Evolutionary conservation across 2,113 vertebrate species (phyloP).

Genomic region (Rhabdornis inornatus): DNA sequence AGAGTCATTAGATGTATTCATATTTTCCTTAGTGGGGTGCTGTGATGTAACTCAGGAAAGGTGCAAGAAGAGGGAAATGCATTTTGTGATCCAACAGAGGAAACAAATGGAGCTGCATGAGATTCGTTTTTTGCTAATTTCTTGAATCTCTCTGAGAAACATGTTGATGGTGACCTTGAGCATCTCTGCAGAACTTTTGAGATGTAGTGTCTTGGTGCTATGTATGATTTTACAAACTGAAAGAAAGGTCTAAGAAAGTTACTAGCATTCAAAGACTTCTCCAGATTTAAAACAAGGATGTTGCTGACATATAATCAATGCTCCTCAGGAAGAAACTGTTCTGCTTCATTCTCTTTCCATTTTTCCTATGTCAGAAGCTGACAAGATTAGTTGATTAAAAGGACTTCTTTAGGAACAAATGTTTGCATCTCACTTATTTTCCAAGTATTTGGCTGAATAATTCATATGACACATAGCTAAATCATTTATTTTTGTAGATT

Average conservation of each 20-base stretch:
- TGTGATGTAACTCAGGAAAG: constrained; percentile 7
- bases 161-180: neutral
- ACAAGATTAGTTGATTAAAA: constrained; percentile 21
- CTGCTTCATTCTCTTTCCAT: neutral
- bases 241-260: neutral
- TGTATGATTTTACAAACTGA: neutral
- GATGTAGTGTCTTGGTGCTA: neutral
- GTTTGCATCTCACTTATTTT: constrained; percentile 17
- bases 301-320: constrained; percentile 20
- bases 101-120: neutral
- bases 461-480: constrained; percentile 30
- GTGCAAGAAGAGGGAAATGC: neutral
- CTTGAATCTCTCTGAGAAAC: neutral
- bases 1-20: constrained; percentile 5
- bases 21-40: constrained; percentile 9
- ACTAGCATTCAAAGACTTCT: neutral
- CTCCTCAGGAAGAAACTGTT: neutral
- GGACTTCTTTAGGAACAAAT: neutral
- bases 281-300: constrained; percentile 6
- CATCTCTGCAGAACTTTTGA: neutral
- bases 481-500: neutral
- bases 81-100: neutral
- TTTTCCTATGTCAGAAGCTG: constrained; percentile 1
- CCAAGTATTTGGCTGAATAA: constrained; percentile 10
- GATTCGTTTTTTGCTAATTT: neutral